phyloP scores from a whole-genome alignment of 2,113 vertebrate species.

The Forbesichthys papilliferus region DNA sequence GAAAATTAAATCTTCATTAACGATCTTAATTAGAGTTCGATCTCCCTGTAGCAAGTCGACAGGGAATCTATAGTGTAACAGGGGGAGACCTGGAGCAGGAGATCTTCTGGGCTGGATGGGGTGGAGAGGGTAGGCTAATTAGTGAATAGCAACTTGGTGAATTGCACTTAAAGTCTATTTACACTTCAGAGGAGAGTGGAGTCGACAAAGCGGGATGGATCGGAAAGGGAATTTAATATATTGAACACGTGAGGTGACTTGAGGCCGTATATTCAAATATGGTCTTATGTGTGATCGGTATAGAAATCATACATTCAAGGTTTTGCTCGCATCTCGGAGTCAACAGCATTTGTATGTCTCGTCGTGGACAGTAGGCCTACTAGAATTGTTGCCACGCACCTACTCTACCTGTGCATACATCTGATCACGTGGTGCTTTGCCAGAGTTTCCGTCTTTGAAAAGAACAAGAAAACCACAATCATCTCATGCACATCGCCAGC shows the following conservation, averaged over 20 bases:
- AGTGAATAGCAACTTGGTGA: constrained; percentile 55
- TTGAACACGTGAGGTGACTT: background rate
- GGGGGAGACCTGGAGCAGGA: constrained; percentile 58
- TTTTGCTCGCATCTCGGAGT: no score
- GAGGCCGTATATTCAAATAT: no score
- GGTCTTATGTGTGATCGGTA: no score
- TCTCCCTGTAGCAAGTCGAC: constrained; percentile 67
- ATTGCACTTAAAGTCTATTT: constrained; percentile 63
- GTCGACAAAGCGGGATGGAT: background rate
- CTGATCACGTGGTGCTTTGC: no score
- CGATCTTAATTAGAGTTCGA: constrained; percentile 81
- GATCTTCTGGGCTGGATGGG: constrained; percentile 32
- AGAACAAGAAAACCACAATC: no score
- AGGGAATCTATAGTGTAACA: constrained; percentile 73
- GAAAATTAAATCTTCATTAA: constrained; percentile 83
- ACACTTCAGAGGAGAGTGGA: constrained; percentile 34
- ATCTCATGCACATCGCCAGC: no score
- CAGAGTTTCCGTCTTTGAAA: no score
- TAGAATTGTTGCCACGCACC: no score
- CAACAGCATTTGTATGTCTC: no score
- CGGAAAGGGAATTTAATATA: background rate
- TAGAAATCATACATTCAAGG: no score
- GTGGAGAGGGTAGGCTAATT: constrained; percentile 53
- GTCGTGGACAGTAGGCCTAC: no score
- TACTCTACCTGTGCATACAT: no score